Conservation (phyloP, 2,888 invertebrate species). For the Spisula subtruncata region DNA sequence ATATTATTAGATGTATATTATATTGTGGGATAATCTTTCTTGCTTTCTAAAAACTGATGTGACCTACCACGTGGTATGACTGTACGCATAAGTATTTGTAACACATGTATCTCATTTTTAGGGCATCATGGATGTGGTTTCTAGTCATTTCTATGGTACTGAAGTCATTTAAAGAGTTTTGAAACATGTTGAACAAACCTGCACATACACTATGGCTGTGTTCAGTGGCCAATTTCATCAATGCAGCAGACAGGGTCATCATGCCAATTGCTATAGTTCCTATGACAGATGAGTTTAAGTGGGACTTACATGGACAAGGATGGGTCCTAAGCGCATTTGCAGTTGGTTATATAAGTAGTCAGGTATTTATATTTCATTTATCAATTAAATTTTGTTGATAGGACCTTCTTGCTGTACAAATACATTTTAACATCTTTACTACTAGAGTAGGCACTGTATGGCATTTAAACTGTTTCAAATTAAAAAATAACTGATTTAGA, state of each 20-base stretch:
- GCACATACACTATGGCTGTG: slow-evolving; percentile 90
- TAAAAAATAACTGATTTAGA: too few species aligned
- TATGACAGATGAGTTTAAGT: slow-evolving; percentile 92
- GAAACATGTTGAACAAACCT: slow-evolving; percentile 84
- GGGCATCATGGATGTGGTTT: slow-evolving; percentile 14
- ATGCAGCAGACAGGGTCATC: slow-evolving; percentile 93
- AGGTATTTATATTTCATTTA: slow-evolving; percentile 88
- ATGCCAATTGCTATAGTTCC: slow-evolving; percentile 94
- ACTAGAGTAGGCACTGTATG: too few species aligned
- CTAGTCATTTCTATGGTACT: neutral
- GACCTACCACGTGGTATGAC: too few species aligned
- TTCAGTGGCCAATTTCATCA: slow-evolving; percentile 93
- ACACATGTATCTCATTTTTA: neutral
- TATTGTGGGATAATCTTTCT: too few species aligned
- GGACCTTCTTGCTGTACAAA: too few species aligned
- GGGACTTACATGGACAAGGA: slow-evolving; percentile 92
- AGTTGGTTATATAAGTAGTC: slow-evolving; percentile 93
- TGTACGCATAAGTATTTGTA: too few species aligned
- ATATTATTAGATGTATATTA: too few species aligned
- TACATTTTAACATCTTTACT: too few species aligned
- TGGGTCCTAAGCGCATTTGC: slow-evolving; percentile 93
- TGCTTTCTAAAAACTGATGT: too few species aligned
- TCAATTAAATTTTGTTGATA: too few species aligned
- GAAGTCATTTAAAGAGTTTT: neutral
- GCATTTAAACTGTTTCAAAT: too few species aligned